Base-by-base conservation (phyloP, 2,113 vertebrate species). In the Ptilonorhynchus violaceus region DNA sequence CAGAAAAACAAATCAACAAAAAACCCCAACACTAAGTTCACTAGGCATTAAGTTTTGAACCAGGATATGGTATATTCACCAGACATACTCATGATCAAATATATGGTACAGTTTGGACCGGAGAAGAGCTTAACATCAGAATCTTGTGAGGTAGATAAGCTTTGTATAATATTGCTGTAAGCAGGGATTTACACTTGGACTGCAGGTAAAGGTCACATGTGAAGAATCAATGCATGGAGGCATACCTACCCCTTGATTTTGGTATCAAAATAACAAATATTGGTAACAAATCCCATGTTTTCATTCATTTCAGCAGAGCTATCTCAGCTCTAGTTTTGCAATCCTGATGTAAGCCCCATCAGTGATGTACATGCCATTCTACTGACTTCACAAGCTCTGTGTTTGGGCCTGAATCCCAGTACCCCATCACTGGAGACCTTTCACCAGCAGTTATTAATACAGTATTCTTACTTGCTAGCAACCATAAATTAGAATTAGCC, bases 401-500 rank as follows among this genome's bases (percentile, higher is more conserved):
- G 42, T 78, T 64, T 67, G 19, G 15, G 22, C 64, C 85, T 81
- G 72, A 78, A 67, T 96, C 80, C 70, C 50, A 60, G 17, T 53
- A 76, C 9, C 13, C 9, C 28, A 15, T 58, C 52, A 56, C 50
- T 35, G 56, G 17, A 58, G 50, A 73, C n/a, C 30, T 91, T 92
- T 55, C 67, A 69, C 58, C 75, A 94, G 53, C 42, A 92, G 47
- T 77, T 96, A 56, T 42, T 62, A 66, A 60, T 60, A 46, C 8
- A 73, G 23, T 60, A 23, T 63, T 89, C 44, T 83, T 93, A 86
- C 69, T 83, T 70, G 5, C 60, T 85, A 80, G 62, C 16, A 86
- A 47, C 15, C 16, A 64, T 84, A 96, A 89, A 83, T 96, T 93
- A 86, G 42, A 80, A 86, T 63, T 95, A 93, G 16, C 22, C 72